Percentiles rank a stretch among this genome's conserved stretches.
Evolutionary conservation across 2,888 invertebrate species (phyloP).

Genomic region (Acrobasis consociella): DNA sequence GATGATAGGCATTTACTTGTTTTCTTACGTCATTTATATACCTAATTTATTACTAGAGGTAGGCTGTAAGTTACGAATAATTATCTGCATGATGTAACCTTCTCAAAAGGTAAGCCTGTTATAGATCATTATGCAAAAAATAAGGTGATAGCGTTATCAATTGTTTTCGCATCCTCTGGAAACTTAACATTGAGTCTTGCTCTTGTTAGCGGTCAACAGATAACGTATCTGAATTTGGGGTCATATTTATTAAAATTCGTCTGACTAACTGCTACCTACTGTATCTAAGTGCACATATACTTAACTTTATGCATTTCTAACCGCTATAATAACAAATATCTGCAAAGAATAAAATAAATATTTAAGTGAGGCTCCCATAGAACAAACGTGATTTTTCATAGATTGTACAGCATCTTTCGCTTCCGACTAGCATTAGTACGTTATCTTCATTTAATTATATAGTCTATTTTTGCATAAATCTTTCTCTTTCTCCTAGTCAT

Average conservation of each 20-base stretch:
- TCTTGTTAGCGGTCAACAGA: conserved; percentile 8
- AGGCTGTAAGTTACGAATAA: neutral
- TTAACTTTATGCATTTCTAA: too few species aligned
- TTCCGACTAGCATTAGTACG: too few species aligned
- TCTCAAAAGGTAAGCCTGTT: neutral
- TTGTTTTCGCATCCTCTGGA: conserved; percentile 14
- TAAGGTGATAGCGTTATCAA: neutral
- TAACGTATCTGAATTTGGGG: neutral
- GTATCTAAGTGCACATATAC: neutral
- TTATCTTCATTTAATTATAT: too few species aligned
- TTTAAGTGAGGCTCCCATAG: too few species aligned
- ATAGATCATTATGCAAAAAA: neutral
- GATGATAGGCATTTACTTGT: too few species aligned
- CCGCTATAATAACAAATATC: too few species aligned
- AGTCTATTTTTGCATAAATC: too few species aligned
- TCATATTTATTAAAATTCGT: neutral
- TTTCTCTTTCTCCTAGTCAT: too few species aligned
- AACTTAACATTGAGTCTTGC: neutral
- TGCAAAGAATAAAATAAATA: too few species aligned
- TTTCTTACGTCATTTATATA: too few species aligned
- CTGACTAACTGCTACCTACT: conserved; percentile 12
- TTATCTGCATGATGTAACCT: neutral
- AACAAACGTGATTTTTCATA: too few species aligned
- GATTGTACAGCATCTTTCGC: too few species aligned
- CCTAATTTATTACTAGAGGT: neutral